Percentiles rank a stretch among this genome's conserved stretches.
Conservation (phyloP, 1,140 invertebrate genomes). For the Bombus sibiricus region DNA sequence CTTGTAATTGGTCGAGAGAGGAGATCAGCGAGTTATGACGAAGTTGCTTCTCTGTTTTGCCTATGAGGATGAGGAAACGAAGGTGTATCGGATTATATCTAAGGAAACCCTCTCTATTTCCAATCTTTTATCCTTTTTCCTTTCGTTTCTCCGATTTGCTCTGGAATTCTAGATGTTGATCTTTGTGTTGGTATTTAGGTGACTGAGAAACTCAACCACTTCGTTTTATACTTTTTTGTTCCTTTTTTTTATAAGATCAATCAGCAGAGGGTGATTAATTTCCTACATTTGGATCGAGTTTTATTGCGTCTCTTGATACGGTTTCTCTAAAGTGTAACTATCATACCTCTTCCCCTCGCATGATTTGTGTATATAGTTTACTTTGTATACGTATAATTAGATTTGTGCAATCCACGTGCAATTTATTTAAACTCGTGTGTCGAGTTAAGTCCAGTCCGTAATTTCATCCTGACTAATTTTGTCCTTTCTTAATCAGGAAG, state of each 20-base stretch:
- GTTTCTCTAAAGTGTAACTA: too few relatives aligned
- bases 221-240: neutral
- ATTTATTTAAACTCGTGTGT: neutral
- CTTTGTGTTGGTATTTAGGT: neutral
- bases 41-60: neutral
- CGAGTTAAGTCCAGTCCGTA: neutral
- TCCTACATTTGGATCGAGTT: neutral
- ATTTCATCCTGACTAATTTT: neutral
- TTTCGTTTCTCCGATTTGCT: neutral
- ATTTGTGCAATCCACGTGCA: neutral
- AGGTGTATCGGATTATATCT: neutral
- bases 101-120: neutral
- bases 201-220: neutral
- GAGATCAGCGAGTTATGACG: neutral
- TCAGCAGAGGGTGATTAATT: neutral
- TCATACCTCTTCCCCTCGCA: too few relatives aligned
- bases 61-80: neutral
- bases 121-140: neutral
- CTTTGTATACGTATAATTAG: neutral
- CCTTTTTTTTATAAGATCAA: neutral
- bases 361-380: neutral
- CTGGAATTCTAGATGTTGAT: neutral
- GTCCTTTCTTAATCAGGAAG: neutral
- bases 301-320: neutral
- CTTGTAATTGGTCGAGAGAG: neutral